phyloP scores from a whole-genome alignment of 2,888 invertebrate species.

The Rhaphigaster nebulosa region DNA sequence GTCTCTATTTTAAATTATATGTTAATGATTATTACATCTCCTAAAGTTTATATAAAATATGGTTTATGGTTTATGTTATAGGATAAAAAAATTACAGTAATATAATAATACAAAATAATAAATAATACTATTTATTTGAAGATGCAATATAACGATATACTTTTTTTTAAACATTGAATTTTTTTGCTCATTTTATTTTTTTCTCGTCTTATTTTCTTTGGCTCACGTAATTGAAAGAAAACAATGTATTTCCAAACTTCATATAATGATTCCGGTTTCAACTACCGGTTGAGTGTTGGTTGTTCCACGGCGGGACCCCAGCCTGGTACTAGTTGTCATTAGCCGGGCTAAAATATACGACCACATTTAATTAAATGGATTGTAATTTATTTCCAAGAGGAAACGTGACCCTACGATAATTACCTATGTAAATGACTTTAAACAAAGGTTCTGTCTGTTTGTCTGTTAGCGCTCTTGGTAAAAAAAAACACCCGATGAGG shows the following conservation, averaged over 20 bases:
- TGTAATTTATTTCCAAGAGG: constrained; percentile 53
- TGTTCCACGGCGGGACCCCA: background rate
- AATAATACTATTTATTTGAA: too few species aligned
- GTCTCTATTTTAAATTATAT: too few species aligned
- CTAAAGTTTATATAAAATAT: too few species aligned
- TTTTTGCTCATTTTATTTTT: too few species aligned
- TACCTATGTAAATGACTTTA: constrained; percentile 54
- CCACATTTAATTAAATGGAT: constrained; percentile 51
- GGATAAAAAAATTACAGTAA: too few species aligned
- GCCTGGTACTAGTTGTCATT: constrained; percentile 7
- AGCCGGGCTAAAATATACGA: constrained; percentile 26
- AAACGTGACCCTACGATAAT: constrained; percentile 56
- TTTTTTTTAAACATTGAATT: too few species aligned
- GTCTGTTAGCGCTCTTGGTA: constrained; percentile 6
- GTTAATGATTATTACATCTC: too few species aligned
- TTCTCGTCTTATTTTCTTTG: too few species aligned
- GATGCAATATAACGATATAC: too few species aligned
- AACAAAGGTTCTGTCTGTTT: constrained; percentile 53
- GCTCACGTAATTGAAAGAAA: too few species aligned
- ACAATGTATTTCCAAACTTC: background rate
- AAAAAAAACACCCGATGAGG: background rate
- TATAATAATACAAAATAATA: too few species aligned
- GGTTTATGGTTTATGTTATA: too few species aligned
- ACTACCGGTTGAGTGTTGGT: background rate
- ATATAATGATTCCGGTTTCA: background rate